A percentile compares a stretch with the other conserved stretches of the same genome.
These are phyloP conservation scores for Serripes groenlandicus DNA, from an alignment of 2,888 invertebrate genomes.

Conservation along the genomic window DNA sequence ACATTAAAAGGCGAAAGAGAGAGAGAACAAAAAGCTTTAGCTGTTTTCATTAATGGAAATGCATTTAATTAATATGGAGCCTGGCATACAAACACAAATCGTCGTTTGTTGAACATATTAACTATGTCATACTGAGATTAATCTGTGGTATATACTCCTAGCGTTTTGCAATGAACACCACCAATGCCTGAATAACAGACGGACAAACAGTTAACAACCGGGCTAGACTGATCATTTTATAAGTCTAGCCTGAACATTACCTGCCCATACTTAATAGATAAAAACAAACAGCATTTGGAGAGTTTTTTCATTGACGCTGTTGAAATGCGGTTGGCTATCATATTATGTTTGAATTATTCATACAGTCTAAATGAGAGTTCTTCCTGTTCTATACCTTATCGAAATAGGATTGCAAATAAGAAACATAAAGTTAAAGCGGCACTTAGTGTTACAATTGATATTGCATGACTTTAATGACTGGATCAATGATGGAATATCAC, in stretches of 20 bases:
- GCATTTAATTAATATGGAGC: neutral
- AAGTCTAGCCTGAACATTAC: neutral
- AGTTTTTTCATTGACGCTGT: neutral
- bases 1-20: neutral
- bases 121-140: too few species aligned
- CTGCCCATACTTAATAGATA: too few species aligned
- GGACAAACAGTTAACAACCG: neutral
- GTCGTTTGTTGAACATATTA: neutral
- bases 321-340: conserved; percentile 7
- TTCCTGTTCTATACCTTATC: conserved; percentile 20
- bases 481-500: neutral
- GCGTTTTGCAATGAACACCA: neutral
- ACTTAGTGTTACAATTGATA: conserved; percentile 21
- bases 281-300: too few species aligned
- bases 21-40: neutral
- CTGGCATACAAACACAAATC: neutral
- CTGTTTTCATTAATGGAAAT: neutral
- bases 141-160: too few species aligned
- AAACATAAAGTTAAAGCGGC: conserved; percentile 20
- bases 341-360: conserved; percentile 19
- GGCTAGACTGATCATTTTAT: too few species aligned
- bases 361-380: conserved; percentile 7
- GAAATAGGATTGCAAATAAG: conserved; percentile 20
- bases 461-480: conserved; percentile 13
- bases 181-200: neutral